Evolutionary conservation across 2,888 invertebrate species (phyloP).

Genomic region (Apotomis betuletana): DNA sequence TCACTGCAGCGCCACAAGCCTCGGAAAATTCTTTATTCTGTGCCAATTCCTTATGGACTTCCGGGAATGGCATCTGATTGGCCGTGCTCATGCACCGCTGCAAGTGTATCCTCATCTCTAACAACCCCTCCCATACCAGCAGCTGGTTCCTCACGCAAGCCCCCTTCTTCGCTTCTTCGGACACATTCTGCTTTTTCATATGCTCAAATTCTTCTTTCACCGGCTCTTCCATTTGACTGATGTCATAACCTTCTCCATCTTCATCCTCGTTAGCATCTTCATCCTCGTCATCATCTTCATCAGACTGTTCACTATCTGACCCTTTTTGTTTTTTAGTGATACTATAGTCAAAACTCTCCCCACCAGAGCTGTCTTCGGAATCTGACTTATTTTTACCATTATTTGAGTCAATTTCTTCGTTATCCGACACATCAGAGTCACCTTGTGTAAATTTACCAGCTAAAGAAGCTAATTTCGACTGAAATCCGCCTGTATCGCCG

Average conservation of each 20-base stretch:
- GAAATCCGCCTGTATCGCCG: slow-evolving; percentile 10
- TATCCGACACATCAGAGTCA: slow-evolving; percentile 49
- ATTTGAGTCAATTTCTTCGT: slow-evolving; percentile 31
- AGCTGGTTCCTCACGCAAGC: slow-evolving; percentile 87
- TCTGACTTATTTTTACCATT: slow-evolving; percentile 41
- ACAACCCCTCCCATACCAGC: slow-evolving; percentile 91
- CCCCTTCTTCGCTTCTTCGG: slow-evolving; percentile 86
- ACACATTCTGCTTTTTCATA: slow-evolving; percentile 80
- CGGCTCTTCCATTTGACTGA: slow-evolving; percentile 75
- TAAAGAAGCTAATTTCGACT: slow-evolving; percentile 29
- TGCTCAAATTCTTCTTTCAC: slow-evolving; percentile 83
- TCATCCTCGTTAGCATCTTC: no score
- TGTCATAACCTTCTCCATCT: slow-evolving; percentile 70
- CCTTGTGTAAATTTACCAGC: slow-evolving; percentile 42
- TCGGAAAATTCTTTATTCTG: slow-evolving; percentile 79
- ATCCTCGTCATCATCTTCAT: slow-evolving; percentile 54
- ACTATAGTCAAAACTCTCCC: slow-evolving; percentile 62
- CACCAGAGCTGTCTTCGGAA: slow-evolving; percentile 54
- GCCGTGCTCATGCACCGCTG: slow-evolving; percentile 90
- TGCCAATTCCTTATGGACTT: slow-evolving; percentile 76
- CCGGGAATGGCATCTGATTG: slow-evolving; percentile 90
- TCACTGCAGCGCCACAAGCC: slow-evolving; percentile 77
- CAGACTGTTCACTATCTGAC: slow-evolving; percentile 51
- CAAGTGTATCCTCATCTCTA: slow-evolving; percentile 93
- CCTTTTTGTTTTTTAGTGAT: slow-evolving; percentile 49